phyloP scores from a whole-genome alignment of 2,113 vertebrate species.

The Upupa epops region DNA sequence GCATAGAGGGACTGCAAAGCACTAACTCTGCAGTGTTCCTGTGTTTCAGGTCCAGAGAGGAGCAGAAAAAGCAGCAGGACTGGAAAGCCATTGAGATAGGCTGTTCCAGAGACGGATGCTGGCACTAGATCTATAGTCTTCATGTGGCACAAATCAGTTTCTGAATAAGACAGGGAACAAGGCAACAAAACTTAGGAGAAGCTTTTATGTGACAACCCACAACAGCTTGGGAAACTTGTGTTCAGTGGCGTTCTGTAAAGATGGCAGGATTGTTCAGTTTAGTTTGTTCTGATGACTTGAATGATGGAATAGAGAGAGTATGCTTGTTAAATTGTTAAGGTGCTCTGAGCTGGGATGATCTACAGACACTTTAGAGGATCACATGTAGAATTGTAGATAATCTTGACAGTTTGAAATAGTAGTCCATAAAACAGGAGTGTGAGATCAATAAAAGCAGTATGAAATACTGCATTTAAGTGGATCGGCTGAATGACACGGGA shows the following conservation, averaged over 20 bases:
- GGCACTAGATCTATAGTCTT: not conserved
- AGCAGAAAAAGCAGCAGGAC: not conserved
- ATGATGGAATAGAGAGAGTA: not conserved
- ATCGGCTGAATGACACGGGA: not conserved
- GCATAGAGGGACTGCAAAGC: not conserved
- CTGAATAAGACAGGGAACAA: not conserved
- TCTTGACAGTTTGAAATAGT: not conserved
- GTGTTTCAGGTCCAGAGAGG: not conserved
- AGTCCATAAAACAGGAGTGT: not conserved
- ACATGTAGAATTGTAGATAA: not conserved
- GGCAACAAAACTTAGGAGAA: not conserved
- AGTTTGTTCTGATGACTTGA: not conserved
- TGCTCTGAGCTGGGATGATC: conserved; percentile 11
- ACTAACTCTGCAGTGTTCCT: not conserved
- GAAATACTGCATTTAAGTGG: not conserved
- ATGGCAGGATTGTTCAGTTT: not conserved
- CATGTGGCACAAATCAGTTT: not conserved
- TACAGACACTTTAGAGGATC: not conserved
- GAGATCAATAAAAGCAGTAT: not conserved
- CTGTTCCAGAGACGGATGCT: not conserved
- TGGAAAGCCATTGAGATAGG: not conserved
- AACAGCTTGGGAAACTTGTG: not conserved
- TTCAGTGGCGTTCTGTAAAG: not conserved
- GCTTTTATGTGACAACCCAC: not conserved
- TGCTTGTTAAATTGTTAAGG: not conserved